phyloP scores from a whole-genome alignment of 2,113 vertebrate species.

The Baryphthengus martii region DNA sequence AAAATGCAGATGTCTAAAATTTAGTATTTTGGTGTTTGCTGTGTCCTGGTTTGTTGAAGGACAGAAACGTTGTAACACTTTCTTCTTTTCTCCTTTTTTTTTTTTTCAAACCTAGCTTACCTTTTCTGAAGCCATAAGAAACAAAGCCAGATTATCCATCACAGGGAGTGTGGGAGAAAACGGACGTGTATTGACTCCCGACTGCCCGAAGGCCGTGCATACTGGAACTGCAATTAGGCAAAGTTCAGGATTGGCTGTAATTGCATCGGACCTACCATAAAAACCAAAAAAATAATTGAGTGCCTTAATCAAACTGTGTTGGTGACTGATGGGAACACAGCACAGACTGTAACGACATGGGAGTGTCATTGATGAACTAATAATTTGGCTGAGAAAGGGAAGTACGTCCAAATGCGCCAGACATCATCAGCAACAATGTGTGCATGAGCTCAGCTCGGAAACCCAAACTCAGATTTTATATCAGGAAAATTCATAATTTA shows the following conservation, averaged over 20 bases:
- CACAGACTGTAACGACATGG: conserved; percentile 77
- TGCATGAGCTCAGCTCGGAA: conserved; percentile 86
- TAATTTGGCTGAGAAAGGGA: conserved; percentile 71
- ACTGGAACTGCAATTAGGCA: conserved; percentile 90
- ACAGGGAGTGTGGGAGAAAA: conserved; percentile 96
- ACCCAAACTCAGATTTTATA: conserved; percentile 83
- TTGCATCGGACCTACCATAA: conserved; percentile 98
- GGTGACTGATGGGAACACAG: conserved; percentile 82
- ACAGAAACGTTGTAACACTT: conserved; percentile 66
- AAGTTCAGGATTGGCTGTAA: conserved; percentile 94
- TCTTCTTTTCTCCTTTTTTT: conserved; percentile 39
- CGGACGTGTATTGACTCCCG: conserved; percentile 90
- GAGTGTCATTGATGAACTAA: conserved; percentile 69
- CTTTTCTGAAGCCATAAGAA: conserved; percentile 99
- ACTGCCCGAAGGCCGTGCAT: conserved; percentile 96
- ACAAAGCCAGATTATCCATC: conserved; percentile 98
- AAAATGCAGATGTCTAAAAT: conserved; percentile 97
- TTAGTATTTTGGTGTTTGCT: conserved; percentile 78
- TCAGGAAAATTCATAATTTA: conserved; percentile 84
- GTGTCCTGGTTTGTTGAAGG: conserved; percentile 9
- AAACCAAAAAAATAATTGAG: conserved; percentile 98
- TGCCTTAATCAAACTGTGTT: conserved; percentile 94
- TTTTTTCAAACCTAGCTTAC: conserved; percentile 81
- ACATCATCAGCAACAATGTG: conserved; percentile 75
- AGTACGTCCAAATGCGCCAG: conserved; percentile 66